A percentile compares a stretch with the other conserved stretches of the same genome.
Conservation (phyloP, 2,113 vertebrate genomes). For the Redunca redunca region DNA sequence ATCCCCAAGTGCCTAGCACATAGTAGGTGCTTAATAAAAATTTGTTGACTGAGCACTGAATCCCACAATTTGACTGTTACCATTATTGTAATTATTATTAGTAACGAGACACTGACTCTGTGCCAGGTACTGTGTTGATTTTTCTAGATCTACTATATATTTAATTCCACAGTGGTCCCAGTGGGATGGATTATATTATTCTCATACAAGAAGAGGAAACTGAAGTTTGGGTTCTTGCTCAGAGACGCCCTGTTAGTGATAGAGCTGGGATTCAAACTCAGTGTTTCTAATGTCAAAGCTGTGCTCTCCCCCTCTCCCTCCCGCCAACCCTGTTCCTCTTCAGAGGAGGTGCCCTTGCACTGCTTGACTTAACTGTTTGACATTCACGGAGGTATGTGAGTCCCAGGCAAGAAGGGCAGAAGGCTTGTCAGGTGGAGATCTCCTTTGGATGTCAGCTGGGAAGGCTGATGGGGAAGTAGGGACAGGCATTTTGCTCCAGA, state of each 20-base stretch:
- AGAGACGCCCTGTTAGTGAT: neutral
- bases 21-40: neutral
- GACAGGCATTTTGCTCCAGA: neutral
- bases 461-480: neutral
- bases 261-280: neutral
- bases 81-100: neutral
- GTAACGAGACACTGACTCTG: fast-evolving
- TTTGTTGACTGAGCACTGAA: neutral
- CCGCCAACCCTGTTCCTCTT: fast-evolving
- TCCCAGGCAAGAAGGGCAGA: neutral
- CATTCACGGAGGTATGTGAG: neutral
- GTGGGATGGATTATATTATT: neutral
- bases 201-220: neutral
- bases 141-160: neutral
- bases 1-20: neutral
- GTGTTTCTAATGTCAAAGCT: neutral
- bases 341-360: neutral
- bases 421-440: neutral
- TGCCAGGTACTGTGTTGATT: neutral
- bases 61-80: neutral
- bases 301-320: neutral
- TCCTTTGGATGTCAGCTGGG: neutral
- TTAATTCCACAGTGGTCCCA: neutral
- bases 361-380: neutral
- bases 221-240: neutral